Base-by-base conservation (phyloP, 2,797 vertebrate genomes). In the Argentina silus region DNA sequence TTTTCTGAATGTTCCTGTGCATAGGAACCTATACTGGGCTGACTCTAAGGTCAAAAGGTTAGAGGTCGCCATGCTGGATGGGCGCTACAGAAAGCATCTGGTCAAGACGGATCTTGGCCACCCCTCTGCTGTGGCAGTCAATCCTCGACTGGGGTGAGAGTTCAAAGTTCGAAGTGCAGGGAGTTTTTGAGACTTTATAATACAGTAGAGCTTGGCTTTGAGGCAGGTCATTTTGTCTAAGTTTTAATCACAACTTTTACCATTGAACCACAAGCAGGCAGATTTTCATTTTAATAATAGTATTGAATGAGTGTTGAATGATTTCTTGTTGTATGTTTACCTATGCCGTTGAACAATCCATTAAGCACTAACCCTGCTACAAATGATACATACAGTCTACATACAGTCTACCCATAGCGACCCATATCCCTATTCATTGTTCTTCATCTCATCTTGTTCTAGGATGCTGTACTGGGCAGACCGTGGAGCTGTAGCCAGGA, bases 1-100 rank as follows among this genome's bases (percentile, higher is more conserved):
- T 3, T 6, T 21, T 45, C 6, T 21, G 7, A 47, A 4, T 65
- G 15, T 11, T 43, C 42, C 17, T 67, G 11, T 27, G 66, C 44
- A 6, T 50, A 98, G 97, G 84, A 96, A 97, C 81, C 93, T 98
- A 78, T 98, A 98, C 87, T 98, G 97, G 97, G 95, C 96, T 7
- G 97, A 98, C 88, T 91, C 95, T 50, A 93, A 79, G 50, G 83
- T 93, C 69, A 95, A 92, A 77, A 93, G 96, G 72, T 85, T 98
- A 42, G 96, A 98, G 74, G 96, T 97, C 78, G 95, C 96, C 69
- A 88, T 94, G 84, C 88, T 97, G 86, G 96, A 98, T 65, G 97
- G 97, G 78, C 94, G 96, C 67, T 98, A 98, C 84, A 94, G 95
- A 85, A 98, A 96, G 83, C 96, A 96, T 89, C 91, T 98, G 6